Percentiles rank a stretch among this genome's conserved stretches.
Evolutionary conservation across 2,113 vertebrate genomes (phyloP).

Genomic region (Hassar affinis): DNA sequence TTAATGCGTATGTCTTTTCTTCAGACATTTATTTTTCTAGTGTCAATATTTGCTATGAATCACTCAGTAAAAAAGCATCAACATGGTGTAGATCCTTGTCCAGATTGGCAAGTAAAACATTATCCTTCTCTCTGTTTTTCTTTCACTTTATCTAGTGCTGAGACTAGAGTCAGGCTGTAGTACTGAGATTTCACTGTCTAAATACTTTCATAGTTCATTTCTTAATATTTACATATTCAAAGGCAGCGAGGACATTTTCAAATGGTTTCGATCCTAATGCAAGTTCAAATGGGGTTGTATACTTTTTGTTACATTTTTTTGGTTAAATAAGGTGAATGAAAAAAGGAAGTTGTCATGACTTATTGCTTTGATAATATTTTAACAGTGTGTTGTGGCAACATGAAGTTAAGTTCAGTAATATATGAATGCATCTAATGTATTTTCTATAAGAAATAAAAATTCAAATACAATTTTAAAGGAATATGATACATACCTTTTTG

Average conservation of each 20-base stretch:
- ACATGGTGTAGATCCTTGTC: not conserved
- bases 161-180: not conserved
- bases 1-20: not conserved
- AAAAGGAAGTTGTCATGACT: no score
- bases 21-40: not conserved
- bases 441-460: not conserved
- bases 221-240: conserved; percentile 4
- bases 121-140: not conserved
- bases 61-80: not conserved
- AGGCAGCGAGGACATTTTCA: not conserved
- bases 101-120: no score
- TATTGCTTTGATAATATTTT: no score
- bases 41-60: not conserved
- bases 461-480: not conserved
- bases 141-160: not conserved
- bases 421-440: not conserved
- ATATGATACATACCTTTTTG: not conserved
- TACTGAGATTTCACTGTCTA: not conserved
- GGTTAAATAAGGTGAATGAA: no score
- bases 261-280: not conserved
- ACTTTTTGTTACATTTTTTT: no score
- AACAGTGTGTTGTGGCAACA: not conserved
- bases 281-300: not conserved
- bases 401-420: not conserved
- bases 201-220: not conserved